Percentiles rank a stretch among this genome's conserved stretches.
Evolutionary conservation across 2,113 vertebrate species (phyloP).

Genomic region (Oostethus manadensis): DNA sequence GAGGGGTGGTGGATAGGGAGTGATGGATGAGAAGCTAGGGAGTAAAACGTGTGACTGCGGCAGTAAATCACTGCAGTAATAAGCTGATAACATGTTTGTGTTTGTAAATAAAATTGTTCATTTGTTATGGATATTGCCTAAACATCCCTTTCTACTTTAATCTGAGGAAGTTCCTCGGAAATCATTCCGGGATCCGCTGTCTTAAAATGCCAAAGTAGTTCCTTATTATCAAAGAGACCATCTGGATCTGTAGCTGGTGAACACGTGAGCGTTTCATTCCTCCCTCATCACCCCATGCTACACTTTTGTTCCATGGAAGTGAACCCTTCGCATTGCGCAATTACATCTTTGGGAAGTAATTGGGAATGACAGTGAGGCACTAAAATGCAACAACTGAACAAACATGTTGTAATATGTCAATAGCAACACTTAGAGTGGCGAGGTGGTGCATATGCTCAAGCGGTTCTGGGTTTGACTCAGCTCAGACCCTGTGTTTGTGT

Average conservation of each 20-base stretch:
- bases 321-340: slow-evolving; percentile 17
- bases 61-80: background rate
- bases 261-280: slow-evolving; percentile 67
- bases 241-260: slow-evolving; percentile 71
- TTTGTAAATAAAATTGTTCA: slow-evolving; percentile 75
- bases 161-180: slow-evolving; percentile 72
- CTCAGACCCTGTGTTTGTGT: too few species aligned
- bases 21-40: slow-evolving; percentile 25
- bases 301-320: slow-evolving; percentile 47
- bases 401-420: too few species aligned
- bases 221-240: slow-evolving; percentile 71
- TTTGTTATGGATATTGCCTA: slow-evolving; percentile 71
- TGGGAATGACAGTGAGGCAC: too few species aligned
- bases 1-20: slow-evolving; percentile 20
- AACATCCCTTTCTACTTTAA: slow-evolving; percentile 70
- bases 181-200: slow-evolving; percentile 63
- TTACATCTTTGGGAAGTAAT: too few species aligned
- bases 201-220: slow-evolving; percentile 66
- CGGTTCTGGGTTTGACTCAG: too few species aligned
- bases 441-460: too few species aligned
- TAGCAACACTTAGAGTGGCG: too few species aligned
- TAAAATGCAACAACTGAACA: too few species aligned
- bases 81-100: slow-evolving; percentile 65
- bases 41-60: slow-evolving; percentile 6
- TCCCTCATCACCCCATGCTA: slow-evolving; percentile 21